Conservation (phyloP, 2,888 invertebrate genomes). For the Andricus curvator region DNA sequence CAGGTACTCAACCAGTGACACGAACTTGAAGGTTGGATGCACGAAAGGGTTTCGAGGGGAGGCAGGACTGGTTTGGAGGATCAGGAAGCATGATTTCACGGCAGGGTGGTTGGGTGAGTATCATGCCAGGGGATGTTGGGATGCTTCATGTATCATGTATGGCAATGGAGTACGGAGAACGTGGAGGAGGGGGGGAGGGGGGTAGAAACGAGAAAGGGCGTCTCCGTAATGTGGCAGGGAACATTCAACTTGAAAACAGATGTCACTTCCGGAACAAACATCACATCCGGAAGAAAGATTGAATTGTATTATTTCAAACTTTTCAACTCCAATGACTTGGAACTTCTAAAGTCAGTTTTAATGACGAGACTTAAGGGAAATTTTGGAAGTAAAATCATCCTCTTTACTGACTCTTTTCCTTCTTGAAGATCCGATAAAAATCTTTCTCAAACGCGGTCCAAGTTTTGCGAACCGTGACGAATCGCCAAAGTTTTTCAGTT, state of each 20-base stretch:
- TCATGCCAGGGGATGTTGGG: conserved; percentile 68
- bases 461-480: conserved; percentile 14
- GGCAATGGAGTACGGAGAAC: conserved; percentile 34
- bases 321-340: not conserved
- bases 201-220: conserved; percentile 60
- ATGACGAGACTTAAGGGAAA: not conserved
- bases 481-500: conserved; percentile 30
- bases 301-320: not conserved
- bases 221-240: conserved; percentile 58
- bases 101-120: conserved; percentile 72
- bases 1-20: conserved; percentile 15
- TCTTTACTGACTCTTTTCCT: not conserved
- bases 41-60: conserved; percentile 17
- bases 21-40: conserved; percentile 10
- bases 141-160: conserved; percentile 72
- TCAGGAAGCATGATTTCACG: conserved; percentile 75
- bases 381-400: conserved; percentile 12
- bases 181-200: conserved; percentile 58
- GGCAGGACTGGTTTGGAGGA: conserved; percentile 54
- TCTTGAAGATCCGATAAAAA: not conserved
- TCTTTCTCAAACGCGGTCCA: conserved; percentile 1
- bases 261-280: conserved; percentile 58
- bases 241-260: conserved; percentile 65
- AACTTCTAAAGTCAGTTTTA: not conserved
- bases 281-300: conserved; percentile 8